phyloP scores from a whole-genome alignment of 2,797 vertebrate species.

The Alosa sapidissima region DNA sequence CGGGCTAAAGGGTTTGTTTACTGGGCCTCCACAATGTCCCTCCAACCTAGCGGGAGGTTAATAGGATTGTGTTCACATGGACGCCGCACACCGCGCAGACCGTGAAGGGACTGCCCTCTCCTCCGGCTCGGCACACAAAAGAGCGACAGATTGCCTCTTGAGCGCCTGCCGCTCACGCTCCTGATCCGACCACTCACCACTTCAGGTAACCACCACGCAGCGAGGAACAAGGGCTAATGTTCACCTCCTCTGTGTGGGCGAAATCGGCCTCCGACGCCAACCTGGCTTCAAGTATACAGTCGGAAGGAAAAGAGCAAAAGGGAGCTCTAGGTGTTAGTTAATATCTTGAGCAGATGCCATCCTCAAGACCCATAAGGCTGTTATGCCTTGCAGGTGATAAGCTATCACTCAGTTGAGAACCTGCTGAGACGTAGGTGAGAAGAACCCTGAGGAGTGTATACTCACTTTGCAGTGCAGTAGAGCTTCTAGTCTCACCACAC shows the following conservation, averaged over 20 bases:
- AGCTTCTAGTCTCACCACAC: neutral
- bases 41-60: constrained; percentile 59
- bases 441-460: neutral
- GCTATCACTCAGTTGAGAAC: neutral
- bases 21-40: constrained; percentile 60
- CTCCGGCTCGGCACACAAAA: constrained; percentile 60
- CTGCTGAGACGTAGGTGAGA: neutral
- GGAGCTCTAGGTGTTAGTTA: neutral
- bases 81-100: constrained; percentile 46
- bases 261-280: neutral
- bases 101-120: constrained; percentile 55
- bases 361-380: neutral
- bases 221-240: constrained; percentile 54
- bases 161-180: neutral
- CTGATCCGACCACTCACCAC: constrained; percentile 62
- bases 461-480: neutral
- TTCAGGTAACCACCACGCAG: constrained; percentile 61
- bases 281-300: neutral
- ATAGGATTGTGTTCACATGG: constrained; percentile 75
- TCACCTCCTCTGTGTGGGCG: neutral
- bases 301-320: neutral
- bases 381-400: neutral
- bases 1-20: constrained; percentile 58
- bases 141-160: constrained; percentile 57
- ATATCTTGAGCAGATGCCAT: neutral